Percentiles rank a stretch among this genome's conserved stretches.
Evolutionary conservation across 2,888 invertebrate genomes (phyloP).

Genomic region (Zele albiditarsus): DNA sequence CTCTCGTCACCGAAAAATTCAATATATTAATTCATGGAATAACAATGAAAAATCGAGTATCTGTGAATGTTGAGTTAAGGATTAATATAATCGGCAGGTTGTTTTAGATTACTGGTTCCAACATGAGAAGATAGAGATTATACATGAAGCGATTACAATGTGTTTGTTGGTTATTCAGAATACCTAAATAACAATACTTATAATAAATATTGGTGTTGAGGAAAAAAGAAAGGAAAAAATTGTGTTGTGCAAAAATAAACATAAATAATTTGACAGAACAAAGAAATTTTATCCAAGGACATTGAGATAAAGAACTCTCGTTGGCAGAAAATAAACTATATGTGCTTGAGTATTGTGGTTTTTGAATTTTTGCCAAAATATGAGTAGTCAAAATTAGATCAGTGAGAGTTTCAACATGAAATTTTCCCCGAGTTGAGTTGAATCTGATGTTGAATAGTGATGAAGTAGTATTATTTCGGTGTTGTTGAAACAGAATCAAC

Average conservation of each 20-base stretch:
- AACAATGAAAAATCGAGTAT: background rate
- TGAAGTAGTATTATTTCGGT: background rate
- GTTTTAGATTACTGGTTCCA: background rate
- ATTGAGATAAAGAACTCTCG: slow-evolving; percentile 37
- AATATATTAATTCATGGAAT: background rate
- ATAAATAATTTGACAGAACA: background rate
- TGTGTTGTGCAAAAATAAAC: background rate
- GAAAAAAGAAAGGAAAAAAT: background rate
- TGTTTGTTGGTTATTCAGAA: background rate
- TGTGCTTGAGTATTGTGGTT: slow-evolving; percentile 37
- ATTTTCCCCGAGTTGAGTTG: slow-evolving; percentile 44
- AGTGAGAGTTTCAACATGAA: slow-evolving; percentile 43
- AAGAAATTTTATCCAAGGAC: background rate
- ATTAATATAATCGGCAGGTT: background rate
- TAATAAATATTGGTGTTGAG: no score
- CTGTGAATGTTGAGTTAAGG: background rate
- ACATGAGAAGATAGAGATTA: background rate
- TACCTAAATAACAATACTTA: background rate
- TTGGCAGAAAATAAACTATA: slow-evolving; percentile 39
- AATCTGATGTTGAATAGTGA: background rate
- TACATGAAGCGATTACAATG: background rate
- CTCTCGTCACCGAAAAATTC: background rate
- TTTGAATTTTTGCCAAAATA: slow-evolving; percentile 51
- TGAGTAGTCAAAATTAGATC: slow-evolving; percentile 50
- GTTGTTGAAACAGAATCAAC: slow-evolving; percentile 6